Evolutionary conservation across 2,113 vertebrate genomes (phyloP), one percentile per base, ranked within the genome.

Genomic region (Brachyhypopomus gauderio): DNA sequence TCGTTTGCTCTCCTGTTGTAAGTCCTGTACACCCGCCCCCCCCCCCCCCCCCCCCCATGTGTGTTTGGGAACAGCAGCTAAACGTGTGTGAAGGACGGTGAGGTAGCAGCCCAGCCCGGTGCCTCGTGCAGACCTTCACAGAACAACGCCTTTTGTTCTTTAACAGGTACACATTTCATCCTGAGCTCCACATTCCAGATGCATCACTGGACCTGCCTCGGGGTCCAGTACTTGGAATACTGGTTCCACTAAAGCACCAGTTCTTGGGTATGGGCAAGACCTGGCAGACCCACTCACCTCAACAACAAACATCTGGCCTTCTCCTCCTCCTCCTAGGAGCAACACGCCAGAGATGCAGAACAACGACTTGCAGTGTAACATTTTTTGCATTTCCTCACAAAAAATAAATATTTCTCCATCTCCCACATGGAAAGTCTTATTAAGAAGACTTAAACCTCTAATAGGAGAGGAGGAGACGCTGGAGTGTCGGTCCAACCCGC

Each of bases 221-320:
- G 78, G 83, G 64, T 85, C 79, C 86, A 84, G 63, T 82, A 78
- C 86, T 89, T 87, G 86, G 80, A 89, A 86, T 84, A 89, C 86
- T 85, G 90, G 82, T 88, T 88, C 80, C 82, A 87, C 87, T 90
- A 89, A 88, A 90, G 80, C 85, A 87, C 75, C 81, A 86, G 90
- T 83, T 86, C 77, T 80, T 73, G 80, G 84, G 89, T 89, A 91
- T 86, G 86, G 82, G 83, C 84, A 30, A 83, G 71, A 87, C 56
- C 82, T 90, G 88, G 89, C 89, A 88, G 84, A 75, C 6, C 8
- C 20, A 74, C 74, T 86, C 78, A 87, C 64, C 80, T 87, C 85
- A 82, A 92, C 84, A 89, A 91, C 88, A 76, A 91, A 88, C 92
- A 93, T 92, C 90, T 92, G 92, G 90, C 79, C 77, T 76, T 88